phyloP scores from a whole-genome alignment of 2,797 vertebrate species.

The Myiotriccus ornatus region DNA sequence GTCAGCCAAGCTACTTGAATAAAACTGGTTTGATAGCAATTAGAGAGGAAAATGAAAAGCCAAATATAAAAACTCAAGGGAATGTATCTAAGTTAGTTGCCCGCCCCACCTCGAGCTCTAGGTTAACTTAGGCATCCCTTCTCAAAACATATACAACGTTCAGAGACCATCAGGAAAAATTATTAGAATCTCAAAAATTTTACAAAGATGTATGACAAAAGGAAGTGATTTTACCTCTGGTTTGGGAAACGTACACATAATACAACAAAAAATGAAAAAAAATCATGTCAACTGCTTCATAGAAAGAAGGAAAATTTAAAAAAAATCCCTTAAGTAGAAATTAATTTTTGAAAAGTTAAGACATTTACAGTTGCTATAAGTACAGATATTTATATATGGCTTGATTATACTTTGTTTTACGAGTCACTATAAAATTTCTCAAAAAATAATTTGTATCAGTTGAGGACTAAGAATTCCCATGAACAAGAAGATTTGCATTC shows the following conservation, averaged over 20 bases:
- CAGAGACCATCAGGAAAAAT: neutral
- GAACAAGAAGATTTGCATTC: neutral
- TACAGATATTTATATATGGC: neutral
- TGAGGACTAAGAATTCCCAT: neutral
- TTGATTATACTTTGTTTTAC: neutral
- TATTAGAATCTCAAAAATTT: neutral
- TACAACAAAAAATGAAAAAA: neutral
- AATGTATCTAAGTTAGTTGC: neutral
- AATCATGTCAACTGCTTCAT: neutral
- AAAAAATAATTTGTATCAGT: neutral
- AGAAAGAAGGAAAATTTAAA: neutral
- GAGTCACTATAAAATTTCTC: neutral
- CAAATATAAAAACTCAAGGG: neutral
- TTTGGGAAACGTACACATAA: neutral
- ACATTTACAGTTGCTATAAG: neutral
- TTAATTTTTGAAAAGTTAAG: neutral
- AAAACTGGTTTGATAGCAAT: neutral
- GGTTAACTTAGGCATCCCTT: neutral
- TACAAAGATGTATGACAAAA: neutral
- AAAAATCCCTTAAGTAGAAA: neutral
- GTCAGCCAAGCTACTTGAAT: neutral
- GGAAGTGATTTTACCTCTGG: neutral
- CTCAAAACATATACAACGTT: rapidly evolving
- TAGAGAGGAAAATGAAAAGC: neutral
- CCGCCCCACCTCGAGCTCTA: neutral